phyloP scores from a whole-genome alignment of 2,797 vertebrate genomes.

The Enoplosus armatus region DNA sequence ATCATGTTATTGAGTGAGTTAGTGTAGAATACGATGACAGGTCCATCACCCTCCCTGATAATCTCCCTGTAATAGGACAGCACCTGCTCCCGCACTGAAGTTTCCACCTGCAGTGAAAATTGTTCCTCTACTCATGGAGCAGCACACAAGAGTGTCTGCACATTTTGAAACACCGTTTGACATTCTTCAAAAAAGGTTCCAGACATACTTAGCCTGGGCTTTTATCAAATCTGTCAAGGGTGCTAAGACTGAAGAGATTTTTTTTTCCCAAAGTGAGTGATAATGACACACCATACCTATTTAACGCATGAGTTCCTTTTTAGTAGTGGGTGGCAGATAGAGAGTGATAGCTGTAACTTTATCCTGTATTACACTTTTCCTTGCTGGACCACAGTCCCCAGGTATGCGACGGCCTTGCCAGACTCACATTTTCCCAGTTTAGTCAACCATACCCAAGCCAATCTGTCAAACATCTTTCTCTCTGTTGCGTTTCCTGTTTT shows the following conservation, averaged over 20 bases:
- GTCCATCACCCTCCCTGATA: constrained; percentile 18
- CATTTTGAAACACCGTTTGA: constrained; percentile 25
- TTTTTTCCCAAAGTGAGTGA: constrained; percentile 8
- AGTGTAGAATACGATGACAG: constrained; percentile 16
- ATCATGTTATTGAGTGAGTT: constrained; percentile 15
- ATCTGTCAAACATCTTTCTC: constrained; percentile 28
- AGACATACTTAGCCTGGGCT: constrained; percentile 12
- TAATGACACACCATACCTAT: constrained; percentile 19
- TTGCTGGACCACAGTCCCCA: background rate
- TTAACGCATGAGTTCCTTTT: constrained; percentile 17
- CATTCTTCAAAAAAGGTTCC: constrained; percentile 20
- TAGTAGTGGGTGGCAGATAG: background rate
- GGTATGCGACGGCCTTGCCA: constrained; percentile 14
- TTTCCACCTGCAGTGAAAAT: constrained; percentile 37
- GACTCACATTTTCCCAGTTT: constrained; percentile 38
- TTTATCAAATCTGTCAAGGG: constrained; percentile 34
- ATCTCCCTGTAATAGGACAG: constrained; percentile 16
- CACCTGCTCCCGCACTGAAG: constrained; percentile 37
- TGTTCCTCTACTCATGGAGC: constrained; percentile 10
- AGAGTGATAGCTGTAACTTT: constrained; percentile 29
- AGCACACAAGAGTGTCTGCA: background rate
- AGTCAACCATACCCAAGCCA: constrained; percentile 1
- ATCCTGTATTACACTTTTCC: background rate
- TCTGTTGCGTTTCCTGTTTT: constrained; percentile 23
- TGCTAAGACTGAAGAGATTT: background rate